phyloP scores from a whole-genome alignment of 2,888 invertebrate species.

The Pheosia gnoma region DNA sequence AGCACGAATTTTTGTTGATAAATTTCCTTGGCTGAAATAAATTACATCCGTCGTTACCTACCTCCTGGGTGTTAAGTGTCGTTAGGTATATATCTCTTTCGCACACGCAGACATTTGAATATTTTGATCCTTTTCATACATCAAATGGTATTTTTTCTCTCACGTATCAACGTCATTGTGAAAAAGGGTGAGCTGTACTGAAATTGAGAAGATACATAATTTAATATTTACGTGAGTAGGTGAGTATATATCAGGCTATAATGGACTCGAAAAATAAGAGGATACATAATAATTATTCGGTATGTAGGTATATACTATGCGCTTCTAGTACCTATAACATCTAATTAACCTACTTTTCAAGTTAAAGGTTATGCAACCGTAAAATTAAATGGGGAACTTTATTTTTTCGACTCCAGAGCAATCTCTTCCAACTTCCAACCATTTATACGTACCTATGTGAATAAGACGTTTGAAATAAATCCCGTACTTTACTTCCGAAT shows the following conservation, averaged over 20 bases:
- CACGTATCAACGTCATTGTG: constrained; percentile 9
- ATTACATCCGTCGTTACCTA: constrained; percentile 33
- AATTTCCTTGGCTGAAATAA: constrained; percentile 36
- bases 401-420: neutral
- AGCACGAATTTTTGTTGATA: constrained; percentile 27
- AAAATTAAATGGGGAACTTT: too few species aligned
- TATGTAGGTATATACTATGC: too few species aligned
- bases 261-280: too few species aligned
- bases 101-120: constrained; percentile 8
- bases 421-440: neutral
- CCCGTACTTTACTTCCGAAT: neutral
- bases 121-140: constrained; percentile 15
- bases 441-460: neutral
- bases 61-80: constrained; percentile 26
- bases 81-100: constrained; percentile 18
- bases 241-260: neutral
- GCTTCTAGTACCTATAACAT: too few species aligned
- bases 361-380: too few species aligned
- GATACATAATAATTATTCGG: too few species aligned
- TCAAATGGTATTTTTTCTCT: constrained; percentile 13
- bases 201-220: neutral
- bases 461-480: neutral
- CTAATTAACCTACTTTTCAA: too few species aligned
- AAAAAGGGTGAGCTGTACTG: constrained; percentile 4
- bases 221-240: neutral